Conservation (phyloP, 1,140 invertebrate genomes). For the Plectrocnemia conspersa region DNA sequence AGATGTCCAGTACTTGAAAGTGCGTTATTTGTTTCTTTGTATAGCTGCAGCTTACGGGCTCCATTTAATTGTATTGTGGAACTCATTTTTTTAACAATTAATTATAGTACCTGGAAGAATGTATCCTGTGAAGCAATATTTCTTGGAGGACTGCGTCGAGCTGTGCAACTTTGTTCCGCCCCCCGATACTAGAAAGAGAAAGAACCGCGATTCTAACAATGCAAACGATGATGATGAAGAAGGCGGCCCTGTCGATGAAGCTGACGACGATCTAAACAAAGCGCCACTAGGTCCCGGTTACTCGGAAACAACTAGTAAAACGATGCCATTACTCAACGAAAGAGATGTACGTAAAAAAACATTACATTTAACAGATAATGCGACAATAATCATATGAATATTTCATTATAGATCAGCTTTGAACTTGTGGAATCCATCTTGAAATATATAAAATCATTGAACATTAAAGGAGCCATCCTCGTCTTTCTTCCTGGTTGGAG, state of each 20-base stretch:
- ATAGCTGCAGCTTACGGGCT: not conserved
- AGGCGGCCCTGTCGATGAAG: slow-evolving; percentile 55
- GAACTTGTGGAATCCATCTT: slow-evolving; percentile 84
- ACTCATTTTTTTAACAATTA: not conserved
- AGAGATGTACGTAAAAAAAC: slow-evolving; percentile 54
- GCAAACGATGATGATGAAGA: slow-evolving; percentile 62
- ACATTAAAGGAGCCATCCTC: slow-evolving; percentile 77
- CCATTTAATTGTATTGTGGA: not conserved
- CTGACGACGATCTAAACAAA: slow-evolving; percentile 78
- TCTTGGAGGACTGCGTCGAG: slow-evolving; percentile 84
- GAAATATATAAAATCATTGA: slow-evolving; percentile 66
- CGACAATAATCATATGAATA: not conserved
- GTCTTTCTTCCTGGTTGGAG: slow-evolving; percentile 95
- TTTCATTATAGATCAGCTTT: slow-evolving; percentile 69
- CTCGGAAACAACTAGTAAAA: slow-evolving; percentile 58
- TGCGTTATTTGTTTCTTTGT: slow-evolving; percentile 36
- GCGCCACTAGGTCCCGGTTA: slow-evolving; percentile 52
- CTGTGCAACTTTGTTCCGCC: slow-evolving; percentile 68
- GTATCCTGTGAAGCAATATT: slow-evolving; percentile 81
- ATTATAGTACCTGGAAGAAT: slow-evolving; percentile 72
- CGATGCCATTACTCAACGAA: slow-evolving; percentile 76
- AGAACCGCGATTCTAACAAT: slow-evolving; percentile 42
- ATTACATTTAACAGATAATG: not conserved
- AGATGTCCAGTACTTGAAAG: slow-evolving; percentile 67
- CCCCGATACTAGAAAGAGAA: slow-evolving; percentile 63